Conservation (phyloP, 2,113 vertebrate genomes). For the Hylia prasina region DNA sequence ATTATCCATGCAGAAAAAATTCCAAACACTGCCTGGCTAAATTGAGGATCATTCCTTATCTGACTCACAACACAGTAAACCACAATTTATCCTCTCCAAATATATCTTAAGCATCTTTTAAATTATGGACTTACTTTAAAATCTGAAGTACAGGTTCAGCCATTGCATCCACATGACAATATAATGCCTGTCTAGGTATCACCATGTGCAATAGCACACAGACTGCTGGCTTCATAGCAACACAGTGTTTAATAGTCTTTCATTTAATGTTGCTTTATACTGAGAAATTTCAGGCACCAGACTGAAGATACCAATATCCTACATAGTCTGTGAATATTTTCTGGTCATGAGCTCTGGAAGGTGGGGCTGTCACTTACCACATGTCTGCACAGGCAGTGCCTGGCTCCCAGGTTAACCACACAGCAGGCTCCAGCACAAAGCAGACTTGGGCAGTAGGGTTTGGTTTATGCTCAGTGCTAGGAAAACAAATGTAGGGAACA, state of each 20-base stretch:
- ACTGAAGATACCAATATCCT: not conserved
- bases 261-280: not conserved
- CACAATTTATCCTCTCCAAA: not conserved
- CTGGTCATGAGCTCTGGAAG: not conserved
- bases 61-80: not conserved
- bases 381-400: not conserved
- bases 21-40: not conserved
- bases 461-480: not conserved
- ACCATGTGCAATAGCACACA: not conserved
- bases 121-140: not conserved
- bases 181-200: not conserved
- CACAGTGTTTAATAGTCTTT: not conserved
- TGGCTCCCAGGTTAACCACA: not conserved
- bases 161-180: not conserved
- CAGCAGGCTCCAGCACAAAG: not conserved
- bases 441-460: accelerated
- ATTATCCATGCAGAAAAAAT: accelerated
- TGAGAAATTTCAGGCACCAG: not conserved
- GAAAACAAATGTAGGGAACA: not conserved
- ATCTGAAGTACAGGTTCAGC: not conserved
- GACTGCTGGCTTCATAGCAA: not conserved
- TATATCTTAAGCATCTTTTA: not conserved
- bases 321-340: not conserved
- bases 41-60: not conserved
- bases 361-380: not conserved